Evolutionary conservation across 2,888 invertebrate genomes (phyloP).

Genomic region (Polymixis lichenea): DNA sequence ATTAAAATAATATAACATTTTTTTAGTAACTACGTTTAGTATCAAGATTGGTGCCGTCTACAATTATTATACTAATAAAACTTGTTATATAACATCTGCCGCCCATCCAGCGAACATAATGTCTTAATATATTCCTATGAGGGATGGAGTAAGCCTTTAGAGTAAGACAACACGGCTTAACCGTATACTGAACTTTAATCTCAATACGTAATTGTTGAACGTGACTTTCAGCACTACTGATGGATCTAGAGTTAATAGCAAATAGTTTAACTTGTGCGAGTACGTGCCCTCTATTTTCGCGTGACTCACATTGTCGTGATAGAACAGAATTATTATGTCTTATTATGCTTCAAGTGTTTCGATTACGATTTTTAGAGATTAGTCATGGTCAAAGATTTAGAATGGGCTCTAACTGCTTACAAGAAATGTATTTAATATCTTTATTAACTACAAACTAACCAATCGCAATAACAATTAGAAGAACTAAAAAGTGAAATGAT

Average conservation of each 20-base stretch:
- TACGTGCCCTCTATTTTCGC: slow-evolving; percentile 31
- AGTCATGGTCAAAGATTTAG: slow-evolving; percentile 8
- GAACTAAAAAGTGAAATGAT: background rate
- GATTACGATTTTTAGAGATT: slow-evolving; percentile 21
- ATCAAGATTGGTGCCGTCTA: background rate
- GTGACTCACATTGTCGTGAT: slow-evolving; percentile 51
- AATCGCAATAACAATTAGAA: too few relatives aligned
- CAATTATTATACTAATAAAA: background rate
- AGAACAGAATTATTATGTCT: slow-evolving; percentile 49
- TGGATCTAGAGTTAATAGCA: slow-evolving; percentile 57
- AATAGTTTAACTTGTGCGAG: slow-evolving; percentile 49
- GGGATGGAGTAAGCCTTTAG: slow-evolving; percentile 1
- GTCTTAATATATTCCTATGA: background rate
- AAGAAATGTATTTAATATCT: background rate
- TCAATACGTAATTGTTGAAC: slow-evolving; percentile 64
- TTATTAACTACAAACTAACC: background rate
- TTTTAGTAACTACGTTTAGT: background rate
- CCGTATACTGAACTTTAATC: slow-evolving; percentile 59
- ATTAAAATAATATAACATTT: background rate
- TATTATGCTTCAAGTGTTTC: slow-evolving; percentile 41
- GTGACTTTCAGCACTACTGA: slow-evolving; percentile 55
- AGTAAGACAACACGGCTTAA: slow-evolving; percentile 33
- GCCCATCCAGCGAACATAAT: background rate
- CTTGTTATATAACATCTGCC: background rate
- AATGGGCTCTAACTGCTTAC: background rate